A percentile compares a stretch with the other conserved stretches of the same genome.
These are phyloP conservation scores for Ceyx erithaca DNA, from an alignment of 2,797 vertebrate genomes.

Conservation along the genomic window DNA sequence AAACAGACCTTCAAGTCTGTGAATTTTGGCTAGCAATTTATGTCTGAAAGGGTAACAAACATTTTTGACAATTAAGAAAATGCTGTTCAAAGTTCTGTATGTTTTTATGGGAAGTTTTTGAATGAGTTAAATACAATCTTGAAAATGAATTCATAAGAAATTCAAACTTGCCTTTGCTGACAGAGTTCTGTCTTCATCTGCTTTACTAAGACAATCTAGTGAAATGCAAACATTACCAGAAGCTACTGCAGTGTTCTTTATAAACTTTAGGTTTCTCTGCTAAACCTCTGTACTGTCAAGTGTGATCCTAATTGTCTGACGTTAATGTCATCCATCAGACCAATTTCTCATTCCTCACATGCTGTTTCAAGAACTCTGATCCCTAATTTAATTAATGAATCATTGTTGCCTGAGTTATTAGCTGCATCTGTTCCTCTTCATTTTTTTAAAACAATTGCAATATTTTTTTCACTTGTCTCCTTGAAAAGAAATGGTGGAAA, in stretches of 20 bases:
- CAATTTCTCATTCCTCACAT: slow-evolving; percentile 32
- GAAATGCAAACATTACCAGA: slow-evolving; percentile 14
- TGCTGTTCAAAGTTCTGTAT: neutral
- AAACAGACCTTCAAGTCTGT: neutral
- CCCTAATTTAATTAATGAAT: slow-evolving; percentile 65
- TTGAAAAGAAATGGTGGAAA: slow-evolving; percentile 15
- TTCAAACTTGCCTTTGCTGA: neutral
- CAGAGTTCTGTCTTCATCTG: neutral
- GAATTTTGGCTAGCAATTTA: neutral
- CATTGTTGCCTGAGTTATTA: slow-evolving; percentile 38
- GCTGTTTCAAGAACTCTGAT: slow-evolving; percentile 51
- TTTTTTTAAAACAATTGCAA: neutral
- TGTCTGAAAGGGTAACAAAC: neutral
- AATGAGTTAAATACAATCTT: neutral
- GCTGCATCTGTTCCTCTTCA: neutral
- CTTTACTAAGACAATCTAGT: neutral
- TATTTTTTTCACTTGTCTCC: neutral
- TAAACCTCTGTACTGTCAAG: slow-evolving; percentile 53
- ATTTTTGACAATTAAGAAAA: neutral
- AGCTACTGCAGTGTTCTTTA: slow-evolving; percentile 4
- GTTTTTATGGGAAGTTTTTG: neutral
- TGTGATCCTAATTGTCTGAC: slow-evolving; percentile 42
- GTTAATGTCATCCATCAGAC: slow-evolving; percentile 37
- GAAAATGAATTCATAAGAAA: neutral
- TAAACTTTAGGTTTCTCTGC: slow-evolving; percentile 25